Conservation (phyloP, 1,140 invertebrate species). For the Brachionus manjavacas region DNA sequence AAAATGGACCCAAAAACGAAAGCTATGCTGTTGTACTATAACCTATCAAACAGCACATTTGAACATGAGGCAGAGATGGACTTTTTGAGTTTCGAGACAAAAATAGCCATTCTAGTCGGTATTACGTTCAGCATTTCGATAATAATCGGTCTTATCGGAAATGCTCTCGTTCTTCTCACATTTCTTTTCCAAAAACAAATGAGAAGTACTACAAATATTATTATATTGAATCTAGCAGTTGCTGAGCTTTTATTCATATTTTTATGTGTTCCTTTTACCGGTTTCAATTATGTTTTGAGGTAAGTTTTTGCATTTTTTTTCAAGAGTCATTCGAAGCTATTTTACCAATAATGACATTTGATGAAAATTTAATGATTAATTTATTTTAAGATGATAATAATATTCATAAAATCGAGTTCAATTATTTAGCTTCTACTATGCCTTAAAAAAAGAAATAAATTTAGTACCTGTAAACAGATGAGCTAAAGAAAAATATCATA, state of each 20-base stretch:
- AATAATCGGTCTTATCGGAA: conserved; percentile 77
- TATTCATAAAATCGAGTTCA: no score
- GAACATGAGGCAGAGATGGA: neutral
- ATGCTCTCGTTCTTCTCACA: conserved; percentile 75
- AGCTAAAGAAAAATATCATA: no score
- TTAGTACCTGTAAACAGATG: no score
- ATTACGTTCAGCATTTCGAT: conserved; percentile 30
- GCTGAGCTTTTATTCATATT: conserved; percentile 89
- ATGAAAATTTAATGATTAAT: no score
- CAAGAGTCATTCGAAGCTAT: no score
- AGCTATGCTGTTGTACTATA: neutral
- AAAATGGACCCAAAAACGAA: neutral
- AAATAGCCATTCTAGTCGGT: conserved; percentile 32
- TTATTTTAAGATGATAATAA: no score
- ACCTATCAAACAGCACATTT: neutral
- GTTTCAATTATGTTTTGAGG: conserved; percentile 49
- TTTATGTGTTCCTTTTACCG: conserved; percentile 77
- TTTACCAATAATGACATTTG: no score
- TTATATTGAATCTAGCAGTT: conserved; percentile 75
- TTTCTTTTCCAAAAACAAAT: conserved; percentile 81
- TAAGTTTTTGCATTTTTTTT: neutral
- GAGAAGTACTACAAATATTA: conserved; percentile 83
- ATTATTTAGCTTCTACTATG: no score
- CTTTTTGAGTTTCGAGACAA: conserved; percentile 23
- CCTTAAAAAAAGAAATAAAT: no score